Percentiles rank a stretch among this genome's conserved stretches.
phyloP scores from a whole-genome alignment of 1,140 invertebrate species.

The Drosophila pectinifera region DNA sequence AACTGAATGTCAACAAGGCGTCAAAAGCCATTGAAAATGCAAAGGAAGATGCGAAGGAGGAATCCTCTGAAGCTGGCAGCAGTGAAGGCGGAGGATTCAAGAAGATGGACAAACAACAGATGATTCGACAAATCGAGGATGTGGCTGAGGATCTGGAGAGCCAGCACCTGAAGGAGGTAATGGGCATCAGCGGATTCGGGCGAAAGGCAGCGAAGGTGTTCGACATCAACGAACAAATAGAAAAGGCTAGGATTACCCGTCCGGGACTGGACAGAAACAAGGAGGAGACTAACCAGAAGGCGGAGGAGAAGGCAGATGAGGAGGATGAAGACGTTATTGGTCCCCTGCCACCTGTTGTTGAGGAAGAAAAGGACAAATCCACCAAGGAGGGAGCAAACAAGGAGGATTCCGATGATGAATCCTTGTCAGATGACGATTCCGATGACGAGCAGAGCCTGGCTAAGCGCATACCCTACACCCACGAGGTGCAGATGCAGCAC shows the following conservation, averaged over 20 bases:
- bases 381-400: constrained; percentile 13
- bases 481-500: constrained; percentile 94
- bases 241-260: constrained; percentile 67
- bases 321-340: constrained; percentile 71
- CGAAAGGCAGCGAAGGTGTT: constrained; percentile 92
- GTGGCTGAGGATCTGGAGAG: constrained; percentile 89
- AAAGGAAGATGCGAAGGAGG: constrained; percentile 32
- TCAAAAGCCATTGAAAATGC: constrained; percentile 44
- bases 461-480: constrained; percentile 91
- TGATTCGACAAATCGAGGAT: constrained; percentile 87
- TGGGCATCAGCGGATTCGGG: constrained; percentile 91
- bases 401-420: constrained; percentile 51
- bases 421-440: constrained; percentile 71
- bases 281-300: constrained; percentile 7
- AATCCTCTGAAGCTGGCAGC: constrained; percentile 6
- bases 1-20: constrained; percentile 84
- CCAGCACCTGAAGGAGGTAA: constrained; percentile 88
- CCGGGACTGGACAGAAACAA: constrained; percentile 23
- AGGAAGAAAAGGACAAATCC: constrained; percentile 18
- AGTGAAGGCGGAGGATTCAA: constrained; percentile 87
- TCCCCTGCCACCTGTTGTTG: constrained; percentile 52
- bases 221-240: constrained; percentile 87
- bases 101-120: constrained; percentile 86
- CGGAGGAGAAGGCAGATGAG: constrained; percentile 19
- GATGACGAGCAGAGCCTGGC: constrained; percentile 86